phyloP scores from a whole-genome alignment of 2,113 vertebrate genomes.

The Oceanites oceanicus region DNA sequence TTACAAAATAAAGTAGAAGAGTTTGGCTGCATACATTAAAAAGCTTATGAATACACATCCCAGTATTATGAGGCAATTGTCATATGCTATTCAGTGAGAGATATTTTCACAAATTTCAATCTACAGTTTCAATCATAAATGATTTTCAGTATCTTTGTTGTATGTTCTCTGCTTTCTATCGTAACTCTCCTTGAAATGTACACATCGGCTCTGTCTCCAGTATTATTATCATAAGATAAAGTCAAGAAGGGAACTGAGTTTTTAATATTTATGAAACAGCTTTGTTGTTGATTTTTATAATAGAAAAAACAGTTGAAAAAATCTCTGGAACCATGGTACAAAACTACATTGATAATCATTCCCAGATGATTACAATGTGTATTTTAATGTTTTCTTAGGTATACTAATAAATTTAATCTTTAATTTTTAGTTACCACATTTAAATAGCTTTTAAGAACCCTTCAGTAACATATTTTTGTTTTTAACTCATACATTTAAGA shows the following conservation, averaged over 20 bases:
- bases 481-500: neutral
- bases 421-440: conserved; percentile 16
- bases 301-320: conserved; percentile 18
- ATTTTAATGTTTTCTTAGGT: conserved; percentile 30
- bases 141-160: conserved; percentile 18
- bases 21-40: neutral
- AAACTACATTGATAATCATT: conserved; percentile 35
- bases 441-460: conserved; percentile 2
- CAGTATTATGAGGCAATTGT: neutral
- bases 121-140: conserved; percentile 25
- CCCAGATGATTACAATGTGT: conserved; percentile 38
- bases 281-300: conserved; percentile 39
- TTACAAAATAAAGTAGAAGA: neutral
- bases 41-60: neutral
- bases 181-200: neutral
- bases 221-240: conserved; percentile 56
- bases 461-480: neutral
- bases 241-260: conserved; percentile 42
- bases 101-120: conserved; percentile 4
- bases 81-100: conserved; percentile 1
- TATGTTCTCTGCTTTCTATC: conserved; percentile 18
- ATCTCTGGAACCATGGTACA: neutral
- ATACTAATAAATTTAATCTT: conserved; percentile 18
- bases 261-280: conserved; percentile 69
- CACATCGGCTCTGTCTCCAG: neutral